These are phyloP conservation scores for Cydia amplana DNA, from an alignment of 1,140 invertebrate species.

Conservation along the genomic window DNA sequence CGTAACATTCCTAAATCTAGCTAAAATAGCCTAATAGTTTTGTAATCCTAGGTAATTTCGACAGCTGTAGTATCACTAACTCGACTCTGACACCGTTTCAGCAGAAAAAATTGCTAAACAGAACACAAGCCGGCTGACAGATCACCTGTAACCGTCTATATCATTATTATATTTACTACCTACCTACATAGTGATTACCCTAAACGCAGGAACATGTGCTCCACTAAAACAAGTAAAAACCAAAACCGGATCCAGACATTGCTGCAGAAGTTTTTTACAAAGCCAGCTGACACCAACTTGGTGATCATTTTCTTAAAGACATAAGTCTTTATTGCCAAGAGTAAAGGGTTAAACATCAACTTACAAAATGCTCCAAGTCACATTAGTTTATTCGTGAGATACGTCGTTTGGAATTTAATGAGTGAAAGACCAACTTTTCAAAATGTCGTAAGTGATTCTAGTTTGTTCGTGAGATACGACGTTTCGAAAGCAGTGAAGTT, in stretches of 20 bases:
- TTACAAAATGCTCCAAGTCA: not conserved
- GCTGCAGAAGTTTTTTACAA: not conserved
- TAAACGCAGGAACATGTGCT: conserved; percentile 30
- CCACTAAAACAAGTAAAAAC: conserved; percentile 20
- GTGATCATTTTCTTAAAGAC: not conserved
- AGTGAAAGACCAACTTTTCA: not conserved
- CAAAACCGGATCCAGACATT: conserved; percentile 7
- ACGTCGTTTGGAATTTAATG: not conserved
- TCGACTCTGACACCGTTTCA: not conserved
- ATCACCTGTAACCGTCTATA: not conserved
- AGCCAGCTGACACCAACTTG: not conserved
- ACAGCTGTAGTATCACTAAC: not conserved
- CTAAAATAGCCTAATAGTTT: not conserved
- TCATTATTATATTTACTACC: conserved; percentile 2
- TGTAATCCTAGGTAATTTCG: not conserved
- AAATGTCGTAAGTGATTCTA: not conserved
- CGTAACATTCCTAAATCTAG: too few species aligned
- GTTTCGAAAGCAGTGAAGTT: not conserved
- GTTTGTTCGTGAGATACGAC: not conserved
- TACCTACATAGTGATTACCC: not conserved
- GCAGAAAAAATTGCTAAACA: not conserved
- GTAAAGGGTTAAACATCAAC: not conserved
- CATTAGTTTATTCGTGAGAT: not conserved
- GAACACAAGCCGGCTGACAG: not conserved
- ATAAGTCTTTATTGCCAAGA: conserved; percentile 5